These are phyloP conservation scores for Hyaena hyaena DNA, from an alignment of 2,113 vertebrate genomes.

Conservation along the genomic window DNA sequence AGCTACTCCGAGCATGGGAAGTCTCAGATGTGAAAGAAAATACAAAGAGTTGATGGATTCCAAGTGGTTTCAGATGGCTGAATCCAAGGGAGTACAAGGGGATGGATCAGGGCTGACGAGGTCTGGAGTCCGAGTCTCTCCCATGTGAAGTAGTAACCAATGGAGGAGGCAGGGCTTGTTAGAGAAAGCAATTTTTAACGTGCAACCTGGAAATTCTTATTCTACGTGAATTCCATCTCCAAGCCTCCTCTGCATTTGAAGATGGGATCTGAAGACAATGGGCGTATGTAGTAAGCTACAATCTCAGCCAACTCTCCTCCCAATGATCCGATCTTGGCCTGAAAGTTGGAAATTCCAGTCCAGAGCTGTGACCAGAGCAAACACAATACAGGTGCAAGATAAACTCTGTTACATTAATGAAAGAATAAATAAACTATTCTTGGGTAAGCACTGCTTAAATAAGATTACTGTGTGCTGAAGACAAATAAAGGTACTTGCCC, in stretches of 20 bases:
- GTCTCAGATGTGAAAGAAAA: neutral
- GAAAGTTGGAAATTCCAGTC: neutral
- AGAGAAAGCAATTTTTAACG: neutral
- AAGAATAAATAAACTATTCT: neutral
- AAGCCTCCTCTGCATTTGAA: neutral
- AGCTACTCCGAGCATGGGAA: neutral
- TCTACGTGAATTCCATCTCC: neutral
- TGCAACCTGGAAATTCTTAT: neutral
- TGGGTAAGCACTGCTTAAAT: neutral
- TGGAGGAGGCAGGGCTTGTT: neutral
- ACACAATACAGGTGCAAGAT: neutral
- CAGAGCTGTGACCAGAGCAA: neutral
- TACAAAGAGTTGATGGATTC: neutral
- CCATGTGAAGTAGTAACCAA: neutral
- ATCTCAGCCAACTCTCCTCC: neutral
- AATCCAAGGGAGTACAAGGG: accelerated
- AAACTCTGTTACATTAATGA: neutral
- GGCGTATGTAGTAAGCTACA: too few relatives aligned
- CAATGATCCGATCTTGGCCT: neutral
- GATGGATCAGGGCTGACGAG: neutral
- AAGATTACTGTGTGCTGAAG: neutral
- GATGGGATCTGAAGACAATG: neutral
- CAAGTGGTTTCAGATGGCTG: neutral
- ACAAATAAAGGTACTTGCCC: neutral
- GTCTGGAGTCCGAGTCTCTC: too few relatives aligned